Evolutionary conservation across 2,888 invertebrate genomes (phyloP).

Genomic region (Parapristionchus giblindavisi): DNA sequence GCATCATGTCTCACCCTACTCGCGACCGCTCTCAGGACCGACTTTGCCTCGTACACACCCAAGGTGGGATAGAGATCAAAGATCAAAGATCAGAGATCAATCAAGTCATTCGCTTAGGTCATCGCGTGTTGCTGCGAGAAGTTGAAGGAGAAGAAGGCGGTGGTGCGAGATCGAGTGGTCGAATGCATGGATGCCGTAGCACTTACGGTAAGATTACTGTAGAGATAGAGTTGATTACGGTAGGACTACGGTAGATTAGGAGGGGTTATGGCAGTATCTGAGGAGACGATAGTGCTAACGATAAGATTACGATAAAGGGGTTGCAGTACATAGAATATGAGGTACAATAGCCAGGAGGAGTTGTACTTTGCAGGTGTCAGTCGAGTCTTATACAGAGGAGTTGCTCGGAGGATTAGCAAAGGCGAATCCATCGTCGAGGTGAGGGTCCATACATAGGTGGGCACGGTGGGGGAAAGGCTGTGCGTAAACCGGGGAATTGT

Average conservation of each 20-base stretch:
- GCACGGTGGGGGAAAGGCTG: too few relatives aligned
- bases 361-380: slow-evolving; percentile 4
- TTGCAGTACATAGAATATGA: too few relatives aligned
- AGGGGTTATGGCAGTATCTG: too few relatives aligned
- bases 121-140: slow-evolving; percentile 83
- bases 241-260: too few relatives aligned
- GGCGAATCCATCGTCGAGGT: slow-evolving; percentile 35
- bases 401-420: slow-evolving; percentile 23
- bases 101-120: slow-evolving; percentile 40
- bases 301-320: too few relatives aligned
- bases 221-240: too few relatives aligned
- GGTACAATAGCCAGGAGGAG: too few relatives aligned
- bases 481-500: too few relatives aligned
- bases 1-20: slow-evolving; percentile 84
- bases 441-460: too few relatives aligned
- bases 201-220: slow-evolving; percentile 79
- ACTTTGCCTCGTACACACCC: slow-evolving; percentile 84
- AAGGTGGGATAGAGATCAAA: too few relatives aligned
- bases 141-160: slow-evolving; percentile 94
- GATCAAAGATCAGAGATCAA: too few relatives aligned
- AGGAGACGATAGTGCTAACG: too few relatives aligned
- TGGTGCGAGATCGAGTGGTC: slow-evolving; percentile 84
- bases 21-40: slow-evolving; percentile 85
- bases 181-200: slow-evolving; percentile 91
- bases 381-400: slow-evolving; percentile 24